A percentile compares a stretch with the other conserved stretches of the same genome.
Evolutionary conservation across 2,888 invertebrate species (phyloP).

Genomic region (Eupithecia abbreviata): DNA sequence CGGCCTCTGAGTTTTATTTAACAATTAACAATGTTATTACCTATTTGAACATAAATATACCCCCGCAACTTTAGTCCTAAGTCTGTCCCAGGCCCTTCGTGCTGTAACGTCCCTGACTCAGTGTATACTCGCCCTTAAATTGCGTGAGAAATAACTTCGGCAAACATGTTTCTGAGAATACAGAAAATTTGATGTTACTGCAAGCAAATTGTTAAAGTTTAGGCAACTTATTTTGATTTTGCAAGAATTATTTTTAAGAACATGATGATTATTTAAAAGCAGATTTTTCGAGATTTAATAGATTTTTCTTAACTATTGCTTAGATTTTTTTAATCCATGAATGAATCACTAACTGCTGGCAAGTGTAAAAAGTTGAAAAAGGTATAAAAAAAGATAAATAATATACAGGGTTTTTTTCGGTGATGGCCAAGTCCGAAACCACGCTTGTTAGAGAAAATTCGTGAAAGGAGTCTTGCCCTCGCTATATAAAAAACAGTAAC

Average conservation of each 20-base stretch:
- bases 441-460: too few relatives aligned
- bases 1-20: too few relatives aligned
- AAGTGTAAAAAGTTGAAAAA: neutral
- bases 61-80: constrained; percentile 12
- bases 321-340: neutral
- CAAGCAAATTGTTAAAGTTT: constrained; percentile 38
- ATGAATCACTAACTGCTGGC: neutral
- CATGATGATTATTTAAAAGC: neutral
- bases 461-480: too few relatives aligned
- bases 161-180: constrained; percentile 41
- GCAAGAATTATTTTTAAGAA: neutral
- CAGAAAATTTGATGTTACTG: constrained; percentile 49
- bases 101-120: constrained; percentile 54
- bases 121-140: constrained; percentile 56
- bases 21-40: too few relatives aligned
- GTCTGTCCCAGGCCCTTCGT: constrained; percentile 36
- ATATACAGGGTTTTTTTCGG: too few relatives aligned
- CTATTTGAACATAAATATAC: neutral
- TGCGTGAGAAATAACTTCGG: constrained; percentile 54
- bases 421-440: too few relatives aligned
- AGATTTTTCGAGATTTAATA: neutral
- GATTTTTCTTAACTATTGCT: neutral
- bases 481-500: too few relatives aligned
- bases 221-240: constrained; percentile 8
- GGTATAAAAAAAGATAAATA: neutral